These are phyloP conservation scores for Rhagium mordax DNA, from an alignment of 2,888 invertebrate genomes.

Conservation along the genomic window DNA sequence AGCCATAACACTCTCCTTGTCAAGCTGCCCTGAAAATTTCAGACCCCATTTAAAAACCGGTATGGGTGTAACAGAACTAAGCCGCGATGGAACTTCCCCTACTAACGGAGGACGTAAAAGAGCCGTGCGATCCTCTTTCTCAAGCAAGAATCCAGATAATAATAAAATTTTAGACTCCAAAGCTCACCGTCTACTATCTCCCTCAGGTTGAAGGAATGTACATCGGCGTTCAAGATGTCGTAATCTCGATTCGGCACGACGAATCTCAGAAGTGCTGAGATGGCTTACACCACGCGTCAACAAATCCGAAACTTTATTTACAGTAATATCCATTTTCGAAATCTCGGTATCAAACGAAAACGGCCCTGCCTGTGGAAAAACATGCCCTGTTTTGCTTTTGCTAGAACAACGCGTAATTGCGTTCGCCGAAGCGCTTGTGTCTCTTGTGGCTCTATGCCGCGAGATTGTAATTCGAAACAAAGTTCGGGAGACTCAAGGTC, in stretches of 20 bases:
- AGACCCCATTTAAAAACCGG: not conserved
- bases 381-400: no score
- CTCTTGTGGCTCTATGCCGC: no score
- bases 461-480: no score
- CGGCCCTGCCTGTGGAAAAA: no score
- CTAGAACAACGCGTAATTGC: not conserved
- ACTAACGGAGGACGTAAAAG: not conserved
- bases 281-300: no score
- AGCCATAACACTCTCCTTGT: no score
- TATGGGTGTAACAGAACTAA: not conserved
- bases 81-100: not conserved
- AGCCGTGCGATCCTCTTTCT: not conserved
- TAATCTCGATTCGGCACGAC: not conserved
- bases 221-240: not conserved
- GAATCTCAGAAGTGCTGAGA: not conserved
- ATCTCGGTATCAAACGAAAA: no score
- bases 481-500: no score
- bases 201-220: not conserved
- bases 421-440: not conserved
- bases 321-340: no score
- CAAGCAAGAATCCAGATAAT: no score
- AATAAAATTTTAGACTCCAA: no score
- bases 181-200: not conserved
- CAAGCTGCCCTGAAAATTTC: not conserved
- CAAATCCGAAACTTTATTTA: no score